Conservation (phyloP, 1,140 invertebrate genomes). For the Aphaenogaster rudis region DNA sequence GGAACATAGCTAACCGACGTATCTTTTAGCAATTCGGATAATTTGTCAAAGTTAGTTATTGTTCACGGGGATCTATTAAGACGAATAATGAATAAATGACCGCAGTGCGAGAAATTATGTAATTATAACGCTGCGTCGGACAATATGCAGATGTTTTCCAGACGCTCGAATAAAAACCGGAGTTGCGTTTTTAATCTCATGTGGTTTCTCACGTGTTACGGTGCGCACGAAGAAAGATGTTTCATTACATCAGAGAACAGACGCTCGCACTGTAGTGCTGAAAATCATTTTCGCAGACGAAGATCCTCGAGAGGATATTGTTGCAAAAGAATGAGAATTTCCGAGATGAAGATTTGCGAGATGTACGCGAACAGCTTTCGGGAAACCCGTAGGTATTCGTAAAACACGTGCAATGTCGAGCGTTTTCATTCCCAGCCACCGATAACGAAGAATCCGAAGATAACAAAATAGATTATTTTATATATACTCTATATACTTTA, state of each 20-base stretch:
- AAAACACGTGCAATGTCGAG: not conserved
- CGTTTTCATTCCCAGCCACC: not conserved
- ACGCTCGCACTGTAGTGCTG: not conserved
- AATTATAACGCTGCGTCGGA: not conserved
- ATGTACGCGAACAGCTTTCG: not conserved
- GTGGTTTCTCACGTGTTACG: not conserved
- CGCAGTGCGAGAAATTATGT: not conserved
- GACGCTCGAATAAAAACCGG: conserved; percentile 1
- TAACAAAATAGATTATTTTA: not conserved
- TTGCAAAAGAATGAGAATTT: not conserved
- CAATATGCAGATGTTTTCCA: conserved; percentile 8
- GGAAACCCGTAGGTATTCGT: not conserved
- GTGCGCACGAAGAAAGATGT: not conserved
- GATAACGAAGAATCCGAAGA: too few species aligned
- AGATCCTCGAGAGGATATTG: not conserved
- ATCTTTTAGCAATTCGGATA: not conserved
- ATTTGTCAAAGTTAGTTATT: conserved; percentile 7
- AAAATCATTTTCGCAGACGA: conserved; percentile 18
- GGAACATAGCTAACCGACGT: not conserved
- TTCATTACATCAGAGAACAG: conserved; percentile 26
- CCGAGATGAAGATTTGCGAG: conserved; percentile 1
- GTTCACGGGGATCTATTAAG: not conserved
- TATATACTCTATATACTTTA: not conserved
- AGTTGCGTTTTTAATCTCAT: conserved; percentile 18
- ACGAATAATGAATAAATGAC: not conserved